phyloP scores from a whole-genome alignment of 2,113 vertebrate species.

The Sporophila hypoxantha region DNA sequence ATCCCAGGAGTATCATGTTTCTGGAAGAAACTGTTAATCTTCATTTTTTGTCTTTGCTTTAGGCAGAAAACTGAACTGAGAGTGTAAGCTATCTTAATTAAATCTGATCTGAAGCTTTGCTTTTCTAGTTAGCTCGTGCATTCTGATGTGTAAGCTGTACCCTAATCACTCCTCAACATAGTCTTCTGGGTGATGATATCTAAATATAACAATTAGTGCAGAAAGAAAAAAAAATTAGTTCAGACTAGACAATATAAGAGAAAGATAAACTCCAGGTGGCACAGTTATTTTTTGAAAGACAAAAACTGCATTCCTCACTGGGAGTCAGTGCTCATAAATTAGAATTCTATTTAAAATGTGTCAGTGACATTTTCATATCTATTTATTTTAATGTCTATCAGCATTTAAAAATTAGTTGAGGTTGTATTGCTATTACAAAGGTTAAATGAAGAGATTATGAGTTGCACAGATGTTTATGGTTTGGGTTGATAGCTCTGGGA shows the following conservation, averaged over 20 bases:
- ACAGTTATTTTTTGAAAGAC: not conserved
- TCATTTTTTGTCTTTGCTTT: constrained; percentile 38
- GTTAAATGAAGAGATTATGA: constrained; percentile 62
- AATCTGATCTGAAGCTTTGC: constrained; percentile 46
- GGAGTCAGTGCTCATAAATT: not conserved
- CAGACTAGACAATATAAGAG: constrained; percentile 3
- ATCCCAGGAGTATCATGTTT: constrained; percentile 4
- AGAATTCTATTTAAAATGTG: constrained; percentile 9
- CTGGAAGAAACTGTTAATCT: constrained; percentile 23
- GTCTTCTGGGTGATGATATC: not conserved
- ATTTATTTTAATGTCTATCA: constrained; percentile 41
- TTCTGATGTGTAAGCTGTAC: constrained; percentile 26
- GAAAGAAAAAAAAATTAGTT: not conserved
- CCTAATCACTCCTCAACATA: constrained; percentile 13
- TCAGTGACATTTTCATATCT: constrained; percentile 25
- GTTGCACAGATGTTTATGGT: constrained; percentile 69
- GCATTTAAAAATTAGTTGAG: constrained; percentile 49
- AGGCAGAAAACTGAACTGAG: constrained; percentile 43
- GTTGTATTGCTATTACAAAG: constrained; percentile 36
- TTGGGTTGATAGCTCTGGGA: constrained; percentile 69
- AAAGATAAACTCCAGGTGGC: constrained; percentile 41
- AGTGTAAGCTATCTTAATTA: constrained; percentile 55
- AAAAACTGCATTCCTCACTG: not conserved
- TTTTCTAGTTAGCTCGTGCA: constrained; percentile 13
- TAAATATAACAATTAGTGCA: constrained; percentile 48